Percentiles rank a stretch among this genome's conserved stretches.
phyloP scores from a whole-genome alignment of 2,797 vertebrate genomes.

The Notolepis coatsorum region DNA sequence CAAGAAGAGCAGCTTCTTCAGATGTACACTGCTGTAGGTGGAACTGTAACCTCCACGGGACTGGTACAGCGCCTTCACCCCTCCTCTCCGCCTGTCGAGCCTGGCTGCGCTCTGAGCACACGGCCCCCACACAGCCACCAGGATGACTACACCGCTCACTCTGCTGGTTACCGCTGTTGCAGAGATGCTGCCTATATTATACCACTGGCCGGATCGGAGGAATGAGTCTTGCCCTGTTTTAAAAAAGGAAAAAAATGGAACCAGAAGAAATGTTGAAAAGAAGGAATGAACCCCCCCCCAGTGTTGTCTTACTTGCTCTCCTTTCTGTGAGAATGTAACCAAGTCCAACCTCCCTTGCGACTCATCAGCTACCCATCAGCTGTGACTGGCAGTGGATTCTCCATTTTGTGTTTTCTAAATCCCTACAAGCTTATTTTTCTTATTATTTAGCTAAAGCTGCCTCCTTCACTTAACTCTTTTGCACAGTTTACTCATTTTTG shows the following conservation, averaged over 20 bases:
- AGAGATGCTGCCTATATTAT: constrained; percentile 73
- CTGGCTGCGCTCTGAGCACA: background rate
- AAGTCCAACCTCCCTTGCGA: too few relatives aligned
- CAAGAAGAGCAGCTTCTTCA: constrained; percentile 95
- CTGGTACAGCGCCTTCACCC: background rate
- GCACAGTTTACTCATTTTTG: constrained; percentile 1
- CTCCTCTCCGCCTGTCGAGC: background rate
- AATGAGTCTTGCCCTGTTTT: constrained; percentile 5
- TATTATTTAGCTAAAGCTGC: constrained; percentile 22
- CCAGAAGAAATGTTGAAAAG: background rate
- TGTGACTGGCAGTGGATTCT: background rate
- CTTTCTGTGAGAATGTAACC: background rate
- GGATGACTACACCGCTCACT: constrained; percentile 67
- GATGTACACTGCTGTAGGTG: constrained; percentile 87
- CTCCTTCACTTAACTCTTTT: background rate
- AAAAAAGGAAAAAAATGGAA: constrained; percentile 1
- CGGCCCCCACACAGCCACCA: background rate
- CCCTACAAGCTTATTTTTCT: background rate
- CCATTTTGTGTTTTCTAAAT: background rate
- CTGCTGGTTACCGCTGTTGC: constrained; percentile 75
- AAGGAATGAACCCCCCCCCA: background rate
- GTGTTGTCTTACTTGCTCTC: background rate
- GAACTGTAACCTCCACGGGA: background rate
- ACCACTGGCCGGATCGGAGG: constrained; percentile 14
- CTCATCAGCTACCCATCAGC: background rate